Evolutionary conservation across 2,888 invertebrate species (phyloP).

Genomic region (Melieria omissa): DNA sequence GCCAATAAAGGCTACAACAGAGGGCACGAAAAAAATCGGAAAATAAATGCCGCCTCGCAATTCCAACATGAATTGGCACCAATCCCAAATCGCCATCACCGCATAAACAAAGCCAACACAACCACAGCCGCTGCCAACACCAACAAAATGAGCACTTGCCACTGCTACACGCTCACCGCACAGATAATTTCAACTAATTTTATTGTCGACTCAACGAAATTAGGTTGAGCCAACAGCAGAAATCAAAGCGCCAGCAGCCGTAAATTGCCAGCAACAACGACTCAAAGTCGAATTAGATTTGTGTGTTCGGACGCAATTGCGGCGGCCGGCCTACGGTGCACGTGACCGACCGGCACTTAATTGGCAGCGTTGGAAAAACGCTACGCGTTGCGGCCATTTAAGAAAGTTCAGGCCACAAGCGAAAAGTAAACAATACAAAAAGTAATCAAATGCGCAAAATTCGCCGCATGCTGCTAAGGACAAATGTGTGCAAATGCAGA

Average conservation of each 20-base stretch:
- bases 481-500: too few relatives aligned
- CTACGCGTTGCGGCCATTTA: not conserved
- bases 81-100: not conserved
- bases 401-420: too few relatives aligned
- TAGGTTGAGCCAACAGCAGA: conserved; percentile 3
- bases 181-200: not conserved
- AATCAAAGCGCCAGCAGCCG: not conserved
- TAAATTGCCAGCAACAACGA: not conserved
- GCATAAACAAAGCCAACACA: conserved; percentile 3
- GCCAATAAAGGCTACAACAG: not conserved
- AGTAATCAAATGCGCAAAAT: not conserved
- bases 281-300: not conserved
- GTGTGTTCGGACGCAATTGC: not conserved
- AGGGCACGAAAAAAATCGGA: not conserved
- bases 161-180: not conserved
- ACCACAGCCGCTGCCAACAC: not conserved
- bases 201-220: conserved; percentile 18
- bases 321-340: not conserved
- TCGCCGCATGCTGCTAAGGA: too few relatives aligned
- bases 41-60: not conserved
- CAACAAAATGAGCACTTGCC: not conserved
- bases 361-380: not conserved
- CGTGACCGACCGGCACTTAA: conserved; percentile 6
- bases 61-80: not conserved
- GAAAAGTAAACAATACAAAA: not conserved